Evolutionary conservation across 1,140 invertebrate species (phyloP), one percentile per base, ranked within the genome.

Genomic region (Lepidurus arcticus): DNA sequence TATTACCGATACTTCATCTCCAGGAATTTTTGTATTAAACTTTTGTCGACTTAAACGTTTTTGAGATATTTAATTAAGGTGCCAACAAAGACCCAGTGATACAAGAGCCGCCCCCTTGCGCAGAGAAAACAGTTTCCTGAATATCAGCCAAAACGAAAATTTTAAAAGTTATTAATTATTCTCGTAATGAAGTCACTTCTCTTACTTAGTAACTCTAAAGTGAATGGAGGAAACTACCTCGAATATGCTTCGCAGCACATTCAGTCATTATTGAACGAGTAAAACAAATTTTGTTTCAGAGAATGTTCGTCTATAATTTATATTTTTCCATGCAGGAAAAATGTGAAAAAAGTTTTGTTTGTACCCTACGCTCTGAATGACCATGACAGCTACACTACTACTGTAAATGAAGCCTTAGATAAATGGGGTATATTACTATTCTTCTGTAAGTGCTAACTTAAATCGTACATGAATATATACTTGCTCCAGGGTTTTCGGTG

Each of bases 311-410:
- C 34, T 81, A 76, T 80, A 21, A 73, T 44, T 79, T 44, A 45
- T 80, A 79, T 81, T 76, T 81, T 81, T 34, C 4, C 82, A 85
- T 85, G 78, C 84, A 92, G 91, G 78, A 88, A 89, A 81, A 85
- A 88, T 81, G 90, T 93, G 2, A 85, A 85, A 73, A 87, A 89
- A 47, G 84, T 94, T 76, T 83, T 94, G 13, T 94, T 94, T 85
- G 85, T 94, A 44, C 92, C 93, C 1, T 94, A 92, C 86, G 92
- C 93, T 7, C 85, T 90, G 80, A 87, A 84, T 24, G 86, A 91
- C 82, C 87, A 90, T 84, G 88, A 93, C 83, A 85, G 83, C 26
- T 94, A 94, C 83, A 88, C 90, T 1, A 84, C 85, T 7, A 91
- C 87, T 83, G 88, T 92, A 1, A 85, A 85, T 78, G 85, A 87